Conservation (phyloP, 1,140 invertebrate species). For the Drosophila pseudoananassae region DNA sequence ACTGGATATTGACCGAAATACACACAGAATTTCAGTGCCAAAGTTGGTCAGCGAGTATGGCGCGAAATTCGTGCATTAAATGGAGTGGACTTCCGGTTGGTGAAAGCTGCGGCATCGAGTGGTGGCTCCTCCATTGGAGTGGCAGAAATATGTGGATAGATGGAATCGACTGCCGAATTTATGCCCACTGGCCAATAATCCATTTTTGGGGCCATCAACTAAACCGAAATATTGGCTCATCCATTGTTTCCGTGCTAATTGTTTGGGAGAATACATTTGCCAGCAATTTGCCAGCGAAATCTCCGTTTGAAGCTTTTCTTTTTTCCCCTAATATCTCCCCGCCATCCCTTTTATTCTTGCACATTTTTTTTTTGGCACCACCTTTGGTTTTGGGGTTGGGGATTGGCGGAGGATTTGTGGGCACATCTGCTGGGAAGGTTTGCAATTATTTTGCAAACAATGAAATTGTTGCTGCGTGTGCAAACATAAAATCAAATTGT, state of each 20-base stretch:
- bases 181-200: conserved; percentile 82
- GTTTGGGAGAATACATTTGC: conserved; percentile 68
- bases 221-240: conserved; percentile 68
- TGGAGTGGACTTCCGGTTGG: conserved; percentile 81
- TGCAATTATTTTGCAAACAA: conserved; percentile 83
- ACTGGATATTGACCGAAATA: conserved; percentile 3
- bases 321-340: conserved; percentile 3
- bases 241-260: conserved; percentile 84
- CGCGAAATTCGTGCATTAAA: conserved; percentile 81
- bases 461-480: conserved; percentile 81
- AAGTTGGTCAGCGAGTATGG: conserved; percentile 69
- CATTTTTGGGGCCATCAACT: conserved; percentile 81
- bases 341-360: background rate
- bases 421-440: conserved; percentile 67
- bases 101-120: conserved; percentile 58
- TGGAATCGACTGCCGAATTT: conserved; percentile 62
- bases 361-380: background rate
- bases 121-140: conserved; percentile 22
- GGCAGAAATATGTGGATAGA: conserved; percentile 8
- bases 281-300: conserved; percentile 60
- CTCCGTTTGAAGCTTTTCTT: conserved; percentile 1
- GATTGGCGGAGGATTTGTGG: conserved; percentile 31
- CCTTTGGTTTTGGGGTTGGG: conserved; percentile 13
- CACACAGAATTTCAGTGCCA: conserved; percentile 7
- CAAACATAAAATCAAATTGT: conserved; percentile 83